Percentiles rank a stretch among this genome's conserved stretches.
These are phyloP conservation scores for Drosophila gaucha DNA, from an alignment of 2,888 invertebrate species.

Conservation along the genomic window DNA sequence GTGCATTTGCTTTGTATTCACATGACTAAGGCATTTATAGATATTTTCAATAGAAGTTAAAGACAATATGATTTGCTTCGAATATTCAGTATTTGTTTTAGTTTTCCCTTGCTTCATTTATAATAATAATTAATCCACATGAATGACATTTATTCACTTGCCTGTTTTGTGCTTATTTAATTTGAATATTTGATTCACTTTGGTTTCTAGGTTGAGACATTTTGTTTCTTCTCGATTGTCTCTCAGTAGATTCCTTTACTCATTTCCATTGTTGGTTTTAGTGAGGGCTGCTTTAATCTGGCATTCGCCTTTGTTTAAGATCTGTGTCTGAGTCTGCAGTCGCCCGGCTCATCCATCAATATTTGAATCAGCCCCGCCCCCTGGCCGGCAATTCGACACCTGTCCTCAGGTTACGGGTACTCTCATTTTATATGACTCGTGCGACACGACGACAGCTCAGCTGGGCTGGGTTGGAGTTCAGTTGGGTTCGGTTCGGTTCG, in stretches of 20 bases:
- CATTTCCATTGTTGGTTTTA: not conserved
- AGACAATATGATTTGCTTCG: too few species aligned
- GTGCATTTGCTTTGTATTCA: constrained; percentile 13
- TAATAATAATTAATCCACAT: too few species aligned
- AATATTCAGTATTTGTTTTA: too few species aligned
- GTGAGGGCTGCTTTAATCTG: not conserved
- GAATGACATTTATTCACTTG: too few species aligned
- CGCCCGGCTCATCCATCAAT: constrained; percentile 15
- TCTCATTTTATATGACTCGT: constrained; percentile 30
- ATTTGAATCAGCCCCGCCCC: constrained; percentile 20
- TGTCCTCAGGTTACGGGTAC: constrained; percentile 29
- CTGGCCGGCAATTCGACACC: constrained; percentile 40
- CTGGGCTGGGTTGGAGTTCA: constrained; percentile 1
- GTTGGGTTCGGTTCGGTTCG: constrained; percentile 3
- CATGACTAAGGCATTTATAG: not conserved
- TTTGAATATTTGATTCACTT: too few species aligned
- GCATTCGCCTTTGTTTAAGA: constrained; percentile 1
- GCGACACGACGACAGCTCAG: constrained; percentile 14
- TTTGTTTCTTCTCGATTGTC: too few species aligned
- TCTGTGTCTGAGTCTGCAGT: not conserved
- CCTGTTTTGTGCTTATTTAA: too few species aligned
- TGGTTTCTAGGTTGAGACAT: too few species aligned
- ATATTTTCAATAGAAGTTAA: not conserved
- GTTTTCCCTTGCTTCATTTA: too few species aligned
- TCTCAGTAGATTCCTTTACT: too few species aligned